These are phyloP conservation scores for Damaliscus lunatus DNA, from an alignment of 2,113 vertebrate genomes.

Conservation along the genomic window DNA sequence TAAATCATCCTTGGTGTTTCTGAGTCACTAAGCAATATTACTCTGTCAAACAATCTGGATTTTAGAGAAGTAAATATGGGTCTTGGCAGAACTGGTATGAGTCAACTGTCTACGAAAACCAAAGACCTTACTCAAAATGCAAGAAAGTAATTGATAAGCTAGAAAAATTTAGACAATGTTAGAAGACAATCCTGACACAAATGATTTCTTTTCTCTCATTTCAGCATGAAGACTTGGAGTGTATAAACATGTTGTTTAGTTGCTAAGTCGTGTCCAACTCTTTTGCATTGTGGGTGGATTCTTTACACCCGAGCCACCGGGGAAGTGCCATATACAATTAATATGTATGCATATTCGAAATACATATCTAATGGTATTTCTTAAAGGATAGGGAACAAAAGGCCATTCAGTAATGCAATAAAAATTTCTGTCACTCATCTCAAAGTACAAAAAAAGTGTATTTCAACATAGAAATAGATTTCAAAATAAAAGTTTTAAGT, in stretches of 20 bases:
- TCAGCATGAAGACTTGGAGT: background rate
- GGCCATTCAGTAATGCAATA: background rate
- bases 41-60: background rate
- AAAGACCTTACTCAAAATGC: background rate
- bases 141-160: background rate
- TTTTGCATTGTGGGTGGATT: background rate
- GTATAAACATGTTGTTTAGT: background rate
- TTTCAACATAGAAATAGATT: background rate
- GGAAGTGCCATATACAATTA: background rate
- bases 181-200: background rate
- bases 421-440: background rate
- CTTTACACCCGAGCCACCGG: background rate
- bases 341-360: background rate
- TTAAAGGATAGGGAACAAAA: background rate
- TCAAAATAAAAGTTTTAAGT: constrained; percentile 5
- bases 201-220: background rate
- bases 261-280: background rate
- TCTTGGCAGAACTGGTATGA: background rate
- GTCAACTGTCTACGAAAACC: background rate
- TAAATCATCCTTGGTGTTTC: constrained; percentile 24
- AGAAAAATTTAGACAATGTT: background rate
- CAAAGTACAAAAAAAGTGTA: background rate
- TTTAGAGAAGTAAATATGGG: background rate
- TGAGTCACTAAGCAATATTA: background rate
- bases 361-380: background rate